phyloP scores from a whole-genome alignment of 2,113 vertebrate species.

The Bostrychus sinensis region DNA sequence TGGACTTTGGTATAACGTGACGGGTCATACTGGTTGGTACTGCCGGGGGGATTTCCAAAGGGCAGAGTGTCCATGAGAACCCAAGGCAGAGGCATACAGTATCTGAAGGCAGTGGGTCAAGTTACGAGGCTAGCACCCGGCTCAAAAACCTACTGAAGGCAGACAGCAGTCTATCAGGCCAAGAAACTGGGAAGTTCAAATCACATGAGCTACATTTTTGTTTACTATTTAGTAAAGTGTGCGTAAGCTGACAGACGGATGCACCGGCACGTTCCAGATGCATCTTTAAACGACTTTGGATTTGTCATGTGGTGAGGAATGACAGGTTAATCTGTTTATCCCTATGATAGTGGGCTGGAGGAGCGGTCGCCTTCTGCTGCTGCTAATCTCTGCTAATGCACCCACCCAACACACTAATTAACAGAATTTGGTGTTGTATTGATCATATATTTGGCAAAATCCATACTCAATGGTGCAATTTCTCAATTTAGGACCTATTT shows the following conservation, averaged over 20 bases:
- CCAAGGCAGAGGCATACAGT: slow-evolving; percentile 37
- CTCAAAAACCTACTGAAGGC: slow-evolving; percentile 26
- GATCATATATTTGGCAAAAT: not conserved
- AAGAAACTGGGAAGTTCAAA: too few species aligned
- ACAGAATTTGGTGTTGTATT: not conserved
- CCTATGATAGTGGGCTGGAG: slow-evolving; percentile 2
- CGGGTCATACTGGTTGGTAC: slow-evolving; percentile 19
- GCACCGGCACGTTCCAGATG: slow-evolving; percentile 37
- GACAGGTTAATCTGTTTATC: slow-evolving; percentile 46
- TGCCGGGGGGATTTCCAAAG: slow-evolving; percentile 63
- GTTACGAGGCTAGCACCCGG: slow-evolving; percentile 52
- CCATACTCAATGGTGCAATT: not conserved
- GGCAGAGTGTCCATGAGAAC: slow-evolving; percentile 60
- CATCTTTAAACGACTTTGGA: slow-evolving; percentile 49
- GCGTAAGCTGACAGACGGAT: slow-evolving; percentile 42
- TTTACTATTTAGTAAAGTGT: not conserved
- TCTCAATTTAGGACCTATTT: too few species aligned
- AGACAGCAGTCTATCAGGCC: slow-evolving; percentile 30
- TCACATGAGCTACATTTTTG: too few species aligned
- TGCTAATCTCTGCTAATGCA: slow-evolving; percentile 39
- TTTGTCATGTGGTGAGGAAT: slow-evolving; percentile 25
- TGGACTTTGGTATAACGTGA: slow-evolving; percentile 6
- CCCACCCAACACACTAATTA: slow-evolving; percentile 1
- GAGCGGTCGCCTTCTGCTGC: slow-evolving; percentile 48
- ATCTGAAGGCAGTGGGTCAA: slow-evolving; percentile 31